Conservation (phyloP, 2,113 vertebrate species). For the Tonatia bakeri region DNA sequence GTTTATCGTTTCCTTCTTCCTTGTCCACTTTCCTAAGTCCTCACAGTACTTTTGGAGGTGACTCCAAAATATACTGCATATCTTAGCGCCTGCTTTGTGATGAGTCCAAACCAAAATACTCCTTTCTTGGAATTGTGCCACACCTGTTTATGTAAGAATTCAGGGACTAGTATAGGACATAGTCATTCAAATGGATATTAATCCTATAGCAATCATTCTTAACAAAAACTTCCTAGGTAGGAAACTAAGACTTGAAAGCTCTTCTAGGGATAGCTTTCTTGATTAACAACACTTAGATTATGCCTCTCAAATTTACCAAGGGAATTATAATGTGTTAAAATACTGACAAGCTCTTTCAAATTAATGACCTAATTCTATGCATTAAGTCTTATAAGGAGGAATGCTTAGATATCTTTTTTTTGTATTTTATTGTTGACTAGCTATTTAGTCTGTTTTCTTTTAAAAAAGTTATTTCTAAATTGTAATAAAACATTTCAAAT, state of each 20-base stretch:
- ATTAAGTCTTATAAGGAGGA: background rate
- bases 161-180: background rate
- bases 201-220: background rate
- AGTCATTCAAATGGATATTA: background rate
- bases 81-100: background rate
- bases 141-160: background rate
- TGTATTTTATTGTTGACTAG: background rate
- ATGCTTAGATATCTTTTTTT: background rate
- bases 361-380: background rate
- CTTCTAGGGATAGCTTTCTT: background rate
- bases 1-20: background rate
- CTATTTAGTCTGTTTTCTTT: slow-evolving; percentile 22
- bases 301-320: background rate
- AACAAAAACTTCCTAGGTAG: background rate
- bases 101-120: background rate
- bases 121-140: background rate
- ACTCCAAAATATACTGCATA: background rate
- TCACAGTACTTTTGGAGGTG: background rate
- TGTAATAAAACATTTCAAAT: slow-evolving; percentile 8
- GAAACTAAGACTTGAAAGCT: background rate
- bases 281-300: background rate
- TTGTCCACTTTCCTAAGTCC: background rate
- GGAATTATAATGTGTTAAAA: background rate
- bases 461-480: background rate
- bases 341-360: background rate